These are phyloP conservation scores for Tetramorium alpestre DNA, from an alignment of 1,140 invertebrate species.

Conservation along the genomic window DNA sequence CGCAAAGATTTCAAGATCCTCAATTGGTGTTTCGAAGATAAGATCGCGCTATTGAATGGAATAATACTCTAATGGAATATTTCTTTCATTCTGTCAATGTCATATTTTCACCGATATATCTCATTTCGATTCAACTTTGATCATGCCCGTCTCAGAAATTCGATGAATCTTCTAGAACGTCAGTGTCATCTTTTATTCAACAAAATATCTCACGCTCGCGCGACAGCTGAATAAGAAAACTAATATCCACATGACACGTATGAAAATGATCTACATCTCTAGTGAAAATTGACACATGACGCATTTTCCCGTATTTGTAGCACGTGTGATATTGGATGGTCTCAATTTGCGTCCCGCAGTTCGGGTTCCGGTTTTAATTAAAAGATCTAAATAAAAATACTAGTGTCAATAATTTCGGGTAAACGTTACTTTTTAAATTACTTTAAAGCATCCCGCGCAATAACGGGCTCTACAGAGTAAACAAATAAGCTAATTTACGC, in stretches of 20 bases:
- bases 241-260: slow-evolving; percentile 6
- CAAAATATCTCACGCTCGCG: not conserved
- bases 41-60: not conserved
- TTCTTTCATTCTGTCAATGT: slow-evolving; percentile 13
- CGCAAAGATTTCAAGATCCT: not conserved
- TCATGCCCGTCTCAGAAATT: not conserved
- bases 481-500: not conserved
- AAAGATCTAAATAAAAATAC: not conserved
- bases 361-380: not conserved
- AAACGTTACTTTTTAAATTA: not conserved
- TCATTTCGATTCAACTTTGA: slow-evolving; percentile 3
- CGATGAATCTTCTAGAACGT: slow-evolving; percentile 5
- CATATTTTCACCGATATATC: not conserved
- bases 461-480: not conserved
- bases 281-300: not conserved
- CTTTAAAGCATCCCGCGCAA: not conserved
- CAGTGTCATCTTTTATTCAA: slow-evolving; percentile 20
- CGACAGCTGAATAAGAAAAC: slow-evolving; percentile 11
- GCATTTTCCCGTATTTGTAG: not conserved
- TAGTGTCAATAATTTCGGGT: not conserved
- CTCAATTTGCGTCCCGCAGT: not conserved
- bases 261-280: slow-evolving; percentile 9
- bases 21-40: not conserved
- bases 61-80: not conserved
- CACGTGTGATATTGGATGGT: not conserved